Evolutionary conservation across 2,113 vertebrate genomes (phyloP).

Genomic region (Oncorhynchus nerka): DNA sequence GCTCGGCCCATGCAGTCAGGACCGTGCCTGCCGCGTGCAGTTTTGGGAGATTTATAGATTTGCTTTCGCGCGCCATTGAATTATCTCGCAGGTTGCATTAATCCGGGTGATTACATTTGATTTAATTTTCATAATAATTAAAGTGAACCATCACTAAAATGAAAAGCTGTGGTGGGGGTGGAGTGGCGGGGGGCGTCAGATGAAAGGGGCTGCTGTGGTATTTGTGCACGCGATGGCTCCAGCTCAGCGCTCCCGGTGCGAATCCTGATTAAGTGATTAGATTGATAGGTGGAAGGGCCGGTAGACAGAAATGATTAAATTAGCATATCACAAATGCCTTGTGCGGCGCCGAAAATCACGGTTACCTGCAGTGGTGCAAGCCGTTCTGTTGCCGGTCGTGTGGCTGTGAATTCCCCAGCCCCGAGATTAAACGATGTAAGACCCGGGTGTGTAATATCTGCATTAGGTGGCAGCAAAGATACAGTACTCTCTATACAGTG

Average conservation of each 20-base stretch:
- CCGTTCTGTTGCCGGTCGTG: not conserved
- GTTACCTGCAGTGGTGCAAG: conserved; percentile 50
- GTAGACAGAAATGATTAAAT: conserved; percentile 77
- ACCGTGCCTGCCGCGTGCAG: conserved; percentile 42
- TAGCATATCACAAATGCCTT: conserved; percentile 73
- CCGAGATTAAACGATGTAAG: conserved; percentile 52
- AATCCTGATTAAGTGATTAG: conserved; percentile 77
- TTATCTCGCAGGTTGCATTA: conserved; percentile 74
- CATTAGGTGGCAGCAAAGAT: conserved; percentile 84
- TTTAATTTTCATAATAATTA: conserved; percentile 81
- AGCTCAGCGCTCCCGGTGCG: conserved; percentile 36
- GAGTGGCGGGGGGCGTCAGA: conserved; percentile 34
- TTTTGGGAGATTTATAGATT: conserved; percentile 71
- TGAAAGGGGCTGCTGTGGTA: conserved; percentile 56
- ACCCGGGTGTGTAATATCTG: conserved; percentile 58
- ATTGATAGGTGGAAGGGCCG: conserved; percentile 70
- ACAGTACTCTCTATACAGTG: conserved; percentile 53
- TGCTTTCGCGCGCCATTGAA: conserved; percentile 65
- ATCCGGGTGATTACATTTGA: conserved; percentile 75
- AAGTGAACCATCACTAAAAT: conserved; percentile 78
- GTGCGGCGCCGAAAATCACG: conserved; percentile 56
- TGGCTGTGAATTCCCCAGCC: conserved; percentile 51
- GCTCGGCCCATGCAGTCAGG: conserved; percentile 17
- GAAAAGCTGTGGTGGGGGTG: conserved; percentile 46
- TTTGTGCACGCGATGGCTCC: conserved; percentile 44